These are phyloP conservation scores for Halichoerus grypus DNA, from an alignment of 2,113 vertebrate genomes.

Conservation along the genomic window DNA sequence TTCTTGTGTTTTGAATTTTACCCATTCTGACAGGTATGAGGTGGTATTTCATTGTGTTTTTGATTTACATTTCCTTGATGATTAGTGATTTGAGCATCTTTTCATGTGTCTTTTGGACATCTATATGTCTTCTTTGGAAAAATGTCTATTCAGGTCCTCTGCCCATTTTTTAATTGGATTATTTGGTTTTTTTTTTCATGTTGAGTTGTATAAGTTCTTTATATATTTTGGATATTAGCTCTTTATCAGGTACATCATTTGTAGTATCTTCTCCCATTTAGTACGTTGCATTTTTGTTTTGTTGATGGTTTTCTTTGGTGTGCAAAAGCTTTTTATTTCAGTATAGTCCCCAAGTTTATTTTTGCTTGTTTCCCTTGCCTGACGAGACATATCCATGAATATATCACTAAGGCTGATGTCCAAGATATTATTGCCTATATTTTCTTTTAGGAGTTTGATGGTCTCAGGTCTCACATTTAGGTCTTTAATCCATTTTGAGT, in stretches of 20 bases:
- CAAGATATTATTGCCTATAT: not conserved
- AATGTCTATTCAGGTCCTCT: not conserved
- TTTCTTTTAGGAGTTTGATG: not conserved
- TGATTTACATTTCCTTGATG: not conserved
- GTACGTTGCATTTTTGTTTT: not conserved
- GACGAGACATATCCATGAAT: not conserved
- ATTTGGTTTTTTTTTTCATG: not conserved
- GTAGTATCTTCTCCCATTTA: not conserved
- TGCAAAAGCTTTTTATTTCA: not conserved
- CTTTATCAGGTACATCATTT: not conserved
- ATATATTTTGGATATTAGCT: not conserved
- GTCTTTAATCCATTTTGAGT: not conserved
- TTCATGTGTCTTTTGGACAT: not conserved
- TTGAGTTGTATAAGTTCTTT: not conserved
- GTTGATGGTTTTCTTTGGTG: not conserved
- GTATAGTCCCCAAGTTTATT: not conserved
- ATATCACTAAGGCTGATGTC: not conserved
- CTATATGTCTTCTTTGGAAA: not conserved
- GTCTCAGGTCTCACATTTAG: not conserved
- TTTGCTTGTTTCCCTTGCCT: not conserved
- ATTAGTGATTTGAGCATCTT: not conserved
- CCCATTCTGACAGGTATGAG: not conserved
- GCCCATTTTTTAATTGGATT: not conserved
- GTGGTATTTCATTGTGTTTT: not conserved
- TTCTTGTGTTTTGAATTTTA: not conserved